Base-by-base conservation (phyloP, 2,797 vertebrate species). In the Tragopan temminckii region DNA sequence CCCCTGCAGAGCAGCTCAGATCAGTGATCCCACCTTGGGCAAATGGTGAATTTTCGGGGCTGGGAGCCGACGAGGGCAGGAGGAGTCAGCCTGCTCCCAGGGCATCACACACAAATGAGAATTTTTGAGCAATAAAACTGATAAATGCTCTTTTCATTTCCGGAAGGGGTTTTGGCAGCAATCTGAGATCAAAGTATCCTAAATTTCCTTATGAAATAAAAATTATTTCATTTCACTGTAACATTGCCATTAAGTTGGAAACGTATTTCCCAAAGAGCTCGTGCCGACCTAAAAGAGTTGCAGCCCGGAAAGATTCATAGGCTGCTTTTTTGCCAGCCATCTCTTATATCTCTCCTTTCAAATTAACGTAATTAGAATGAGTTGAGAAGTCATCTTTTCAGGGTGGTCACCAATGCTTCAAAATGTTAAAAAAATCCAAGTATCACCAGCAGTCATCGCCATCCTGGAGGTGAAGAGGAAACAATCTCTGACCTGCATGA, bases 141-240 rank as follows among this genome's bases (percentile, higher is more conserved):
- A 70, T 55, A 72, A 94, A 94, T 52, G 88, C 45, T 84, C 86
- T 63, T 79, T 79, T 69, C 50, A 78, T 86, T 95, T 90, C 86
- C 7, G 4, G 86, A 55, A 91, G 75, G n/a, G 1, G 6, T 84
- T 94, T 90, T 91, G 95, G 94, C 92, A 95, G 40, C 0, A 0
- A 91, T 77, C 46, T 21, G 86, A 93, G 78, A 91, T 81, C 85
- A 84, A 91, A 86, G 70, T 19, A 81, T 42, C 57, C 78, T 86
- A 76, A 90, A 95, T 86, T 93, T 95, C 90, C 78, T 95, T 67
- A 81, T 12, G 86, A 88, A 94, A 95, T 94, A 59, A 88, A 90
- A 86, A 92, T 74, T 43, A 76, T 88, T 95, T 69, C 92, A 86
- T 78, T 78, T 88, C 13, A 0, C 53, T 90, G 85, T 83, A 88